Percentiles rank a stretch among this genome's conserved stretches.
phyloP scores from a whole-genome alignment of 2,888 invertebrate genomes.

The Pyrrhosoma nymphula region DNA sequence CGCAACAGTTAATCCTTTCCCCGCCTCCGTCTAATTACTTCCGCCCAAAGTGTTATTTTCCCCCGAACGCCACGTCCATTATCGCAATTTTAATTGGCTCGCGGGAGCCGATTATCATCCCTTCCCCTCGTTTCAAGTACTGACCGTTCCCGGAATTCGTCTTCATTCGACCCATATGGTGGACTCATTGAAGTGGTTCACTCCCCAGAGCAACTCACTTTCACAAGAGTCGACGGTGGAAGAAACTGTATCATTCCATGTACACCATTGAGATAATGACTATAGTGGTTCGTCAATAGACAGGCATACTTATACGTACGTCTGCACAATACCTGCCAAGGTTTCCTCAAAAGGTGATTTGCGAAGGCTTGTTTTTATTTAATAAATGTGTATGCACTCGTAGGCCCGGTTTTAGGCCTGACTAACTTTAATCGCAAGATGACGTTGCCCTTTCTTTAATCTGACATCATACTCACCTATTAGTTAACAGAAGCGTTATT shows the following conservation, averaged over 20 bases:
- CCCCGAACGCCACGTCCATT: neutral
- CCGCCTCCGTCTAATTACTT: neutral
- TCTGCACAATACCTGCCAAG: no score
- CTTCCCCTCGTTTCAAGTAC: neutral
- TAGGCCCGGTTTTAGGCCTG: no score
- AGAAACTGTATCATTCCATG: neutral
- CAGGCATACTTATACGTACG: no score
- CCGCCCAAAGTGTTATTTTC: neutral
- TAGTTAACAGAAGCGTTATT: no score
- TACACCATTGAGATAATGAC: no score
- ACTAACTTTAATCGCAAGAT: no score
- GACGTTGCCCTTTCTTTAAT: no score
- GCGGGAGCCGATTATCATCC: neutral
- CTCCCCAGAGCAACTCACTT: neutral
- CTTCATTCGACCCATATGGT: neutral
- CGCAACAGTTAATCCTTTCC: constrained; percentile 24
- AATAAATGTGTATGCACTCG: no score
- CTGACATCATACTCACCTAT: no score
- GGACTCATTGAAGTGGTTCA: neutral
- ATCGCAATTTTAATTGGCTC: constrained; percentile 15
- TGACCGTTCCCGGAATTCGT: neutral
- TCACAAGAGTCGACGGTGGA: neutral
- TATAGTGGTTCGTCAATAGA: no score
- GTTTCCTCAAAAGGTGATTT: no score
- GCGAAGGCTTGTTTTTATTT: no score